Base-by-base conservation (phyloP, 2,113 vertebrate genomes). In the Percina caprodes region DNA sequence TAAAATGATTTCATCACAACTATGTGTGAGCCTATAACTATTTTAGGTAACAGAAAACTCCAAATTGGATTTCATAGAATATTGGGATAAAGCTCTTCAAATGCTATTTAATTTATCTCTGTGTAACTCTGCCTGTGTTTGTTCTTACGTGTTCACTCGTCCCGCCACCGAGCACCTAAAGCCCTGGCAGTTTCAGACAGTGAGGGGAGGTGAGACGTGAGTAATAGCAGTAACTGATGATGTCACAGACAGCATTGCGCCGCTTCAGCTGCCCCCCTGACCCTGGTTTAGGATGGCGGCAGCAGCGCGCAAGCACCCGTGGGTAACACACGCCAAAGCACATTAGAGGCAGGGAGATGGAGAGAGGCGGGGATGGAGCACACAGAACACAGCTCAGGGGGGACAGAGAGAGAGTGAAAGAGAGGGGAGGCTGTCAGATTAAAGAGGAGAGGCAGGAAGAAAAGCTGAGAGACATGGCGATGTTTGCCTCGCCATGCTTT, bases 261-360 rank as follows among this genome's bases (percentile, higher is more conserved):
- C 67, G 78, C 87, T 76, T 87, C 85, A 82, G 82, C 55, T 83
- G 85, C 86, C 79, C 89, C 59, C 86, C 14, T 89, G 91, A 90
- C 91, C 91, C n/a, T 83, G 88, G 83, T 89, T 86, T 73, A 81
- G 87, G 92, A 89, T 68, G 87, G 84, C 71, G 77, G 86, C 89
- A 70, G 80, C 76, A 39, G 85, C 77, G 73, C 49, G 49, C 87
- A 89, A 72, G 82, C 87, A 92, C 91, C 90, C 90, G 84, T 84
- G 87, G 92, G 91, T 90, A 90, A 88, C 85, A 79, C 92, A 93
- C 82, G 92, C 91, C 93, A 93, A 83, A 90, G 86, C 90, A 75
- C 77, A 93, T 94, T 93, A 94, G 82, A 92, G 84, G 82, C 71
- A 81, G 74, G 67, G 87, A 87, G 86, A 87, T 69, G 75, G 80